Percentiles rank a stretch among this genome's conserved stretches.
Evolutionary conservation across 2,888 invertebrate genomes (phyloP).

Genomic region (Gastrophysa polygoni): DNA sequence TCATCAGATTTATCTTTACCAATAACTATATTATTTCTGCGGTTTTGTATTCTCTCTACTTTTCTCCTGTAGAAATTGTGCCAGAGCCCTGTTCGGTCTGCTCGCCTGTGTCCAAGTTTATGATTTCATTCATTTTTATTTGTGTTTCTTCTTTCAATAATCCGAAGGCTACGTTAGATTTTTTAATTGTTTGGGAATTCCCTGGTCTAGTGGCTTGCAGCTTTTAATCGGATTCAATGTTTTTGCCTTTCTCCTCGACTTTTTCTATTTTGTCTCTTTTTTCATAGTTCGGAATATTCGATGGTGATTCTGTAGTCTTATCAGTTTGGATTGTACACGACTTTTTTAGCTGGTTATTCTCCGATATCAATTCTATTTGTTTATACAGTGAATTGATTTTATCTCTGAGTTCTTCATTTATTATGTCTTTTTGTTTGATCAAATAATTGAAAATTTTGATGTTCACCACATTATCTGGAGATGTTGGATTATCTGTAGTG

Average conservation of each 20-base stretch:
- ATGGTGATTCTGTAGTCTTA: not conserved
- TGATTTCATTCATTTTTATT: constrained; percentile 1
- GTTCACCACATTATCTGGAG: no score
- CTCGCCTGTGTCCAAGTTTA: not conserved
- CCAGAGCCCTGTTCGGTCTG: not conserved
- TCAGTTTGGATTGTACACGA: not conserved
- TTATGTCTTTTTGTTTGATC: no score
- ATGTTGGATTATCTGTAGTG: no score
- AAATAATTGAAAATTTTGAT: no score
- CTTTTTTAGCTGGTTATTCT: not conserved
- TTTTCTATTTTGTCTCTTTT: not conserved
- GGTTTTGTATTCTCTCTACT: not conserved
- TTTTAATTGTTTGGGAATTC: not conserved
- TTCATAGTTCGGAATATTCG: no score
- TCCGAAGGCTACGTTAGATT: not conserved
- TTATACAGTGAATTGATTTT: not conserved
- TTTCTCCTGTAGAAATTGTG: not conserved
- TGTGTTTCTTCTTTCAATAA: not conserved
- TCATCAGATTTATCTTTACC: constrained; percentile 2
- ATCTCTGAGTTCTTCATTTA: not conserved
- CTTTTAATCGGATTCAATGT: not conserved
- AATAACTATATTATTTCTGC: constrained; percentile 3
- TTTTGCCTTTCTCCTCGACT: not conserved
- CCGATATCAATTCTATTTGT: not conserved
- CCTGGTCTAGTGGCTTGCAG: not conserved